These are phyloP conservation scores for Lacerta agilis DNA, from an alignment of 2,797 vertebrate genomes.

Conservation along the genomic window DNA sequence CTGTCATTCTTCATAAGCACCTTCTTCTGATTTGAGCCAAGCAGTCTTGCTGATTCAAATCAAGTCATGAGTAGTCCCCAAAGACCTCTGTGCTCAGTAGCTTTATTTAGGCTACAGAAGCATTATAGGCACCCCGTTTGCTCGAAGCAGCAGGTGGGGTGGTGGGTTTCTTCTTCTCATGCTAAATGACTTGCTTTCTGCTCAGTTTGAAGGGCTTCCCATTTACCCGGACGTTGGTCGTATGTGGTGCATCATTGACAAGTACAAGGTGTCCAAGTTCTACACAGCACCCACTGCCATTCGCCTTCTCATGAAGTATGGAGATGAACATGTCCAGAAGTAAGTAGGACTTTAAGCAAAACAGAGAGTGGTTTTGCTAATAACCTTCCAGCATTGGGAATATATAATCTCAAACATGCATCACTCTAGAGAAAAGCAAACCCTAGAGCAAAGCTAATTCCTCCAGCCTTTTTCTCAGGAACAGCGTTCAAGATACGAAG, in stretches of 20 bases:
- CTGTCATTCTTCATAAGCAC: neutral
- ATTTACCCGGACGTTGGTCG: slow-evolving; percentile 91
- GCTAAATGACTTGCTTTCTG: slow-evolving; percentile 28
- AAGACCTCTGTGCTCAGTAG: neutral
- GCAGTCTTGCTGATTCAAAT: neutral
- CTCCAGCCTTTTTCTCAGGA: neutral
- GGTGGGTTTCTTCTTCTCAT: neutral
- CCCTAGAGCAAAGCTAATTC: neutral
- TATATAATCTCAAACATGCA: neutral
- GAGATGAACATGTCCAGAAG: slow-evolving; percentile 92
- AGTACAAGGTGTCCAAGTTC: slow-evolving; percentile 94
- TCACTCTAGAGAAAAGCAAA: neutral
- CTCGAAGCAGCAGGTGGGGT: neutral
- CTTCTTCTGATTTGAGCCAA: neutral
- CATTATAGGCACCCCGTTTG: fast-evolving
- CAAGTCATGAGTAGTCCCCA: neutral
- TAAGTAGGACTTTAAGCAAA: slow-evolving; percentile 72
- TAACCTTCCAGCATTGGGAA: neutral
- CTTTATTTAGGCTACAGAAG: neutral
- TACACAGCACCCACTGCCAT: slow-evolving; percentile 98
- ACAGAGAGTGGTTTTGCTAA: neutral
- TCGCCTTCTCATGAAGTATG: slow-evolving; percentile 95
- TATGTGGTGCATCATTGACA: slow-evolving; percentile 93
- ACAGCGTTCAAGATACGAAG: neutral
- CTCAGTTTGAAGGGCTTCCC: slow-evolving; percentile 95